Conservation (phyloP, 2,113 vertebrate genomes). For the Campylomormyrus numenius region DNA sequence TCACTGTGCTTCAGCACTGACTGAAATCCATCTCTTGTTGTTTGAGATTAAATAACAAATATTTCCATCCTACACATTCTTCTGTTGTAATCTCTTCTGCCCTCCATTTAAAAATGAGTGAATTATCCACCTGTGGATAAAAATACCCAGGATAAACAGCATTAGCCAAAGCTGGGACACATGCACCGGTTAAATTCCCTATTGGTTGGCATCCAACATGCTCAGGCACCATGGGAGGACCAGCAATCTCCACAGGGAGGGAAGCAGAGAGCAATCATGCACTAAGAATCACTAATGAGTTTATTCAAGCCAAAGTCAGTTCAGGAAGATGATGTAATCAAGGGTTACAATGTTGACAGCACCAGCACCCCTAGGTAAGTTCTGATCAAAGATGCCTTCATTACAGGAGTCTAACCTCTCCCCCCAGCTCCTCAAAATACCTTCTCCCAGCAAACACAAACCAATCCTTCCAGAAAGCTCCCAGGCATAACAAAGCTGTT, state of each 20-base stretch:
- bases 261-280: background rate
- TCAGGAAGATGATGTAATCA: background rate
- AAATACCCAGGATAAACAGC: background rate
- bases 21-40: background rate
- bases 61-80: background rate
- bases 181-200: background rate
- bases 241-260: background rate
- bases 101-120: background rate
- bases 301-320: background rate
- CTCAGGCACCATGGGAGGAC: background rate
- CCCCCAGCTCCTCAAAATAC: background rate
- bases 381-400: background rate
- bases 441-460: background rate
- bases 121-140: background rate
- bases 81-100: background rate
- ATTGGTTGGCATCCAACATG: background rate
- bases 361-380: background rate
- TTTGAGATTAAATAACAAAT: background rate
- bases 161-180: background rate
- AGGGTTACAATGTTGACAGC: background rate
- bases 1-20: background rate
- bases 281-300: background rate
- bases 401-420: background rate
- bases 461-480: background rate
- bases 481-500: background rate